phyloP scores from a whole-genome alignment of 2,797 vertebrate genomes.

The Channallabes apus region DNA sequence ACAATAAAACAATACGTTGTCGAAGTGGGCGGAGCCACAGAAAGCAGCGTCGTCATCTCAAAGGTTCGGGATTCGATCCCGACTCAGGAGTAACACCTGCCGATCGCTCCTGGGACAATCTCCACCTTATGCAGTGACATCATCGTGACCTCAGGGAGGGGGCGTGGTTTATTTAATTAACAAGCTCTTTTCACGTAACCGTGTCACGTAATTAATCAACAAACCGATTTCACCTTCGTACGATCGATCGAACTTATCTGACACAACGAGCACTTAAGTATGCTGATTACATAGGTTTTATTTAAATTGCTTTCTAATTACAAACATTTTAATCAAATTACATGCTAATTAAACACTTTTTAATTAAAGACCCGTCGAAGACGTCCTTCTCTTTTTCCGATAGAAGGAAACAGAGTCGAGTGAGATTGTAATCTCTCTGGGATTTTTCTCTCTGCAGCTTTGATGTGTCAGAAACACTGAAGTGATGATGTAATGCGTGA shows the following conservation, averaged over 20 bases:
- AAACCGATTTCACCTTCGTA: background rate
- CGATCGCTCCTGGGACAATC: background rate
- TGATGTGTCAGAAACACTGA: background rate
- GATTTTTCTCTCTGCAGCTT: background rate
- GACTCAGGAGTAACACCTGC: background rate
- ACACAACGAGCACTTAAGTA: background rate
- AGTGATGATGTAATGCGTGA: slow-evolving; percentile 17
- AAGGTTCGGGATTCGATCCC: background rate
- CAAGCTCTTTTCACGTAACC: background rate
- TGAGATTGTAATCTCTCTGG: slow-evolving; percentile 1
- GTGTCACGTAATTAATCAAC: background rate
- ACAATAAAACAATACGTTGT: background rate
- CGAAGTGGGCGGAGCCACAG: background rate
- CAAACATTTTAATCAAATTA: background rate
- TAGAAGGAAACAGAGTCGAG: background rate
- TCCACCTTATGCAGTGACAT: background rate
- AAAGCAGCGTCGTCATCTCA: background rate
- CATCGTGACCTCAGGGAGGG: background rate
- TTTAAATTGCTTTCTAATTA: slow-evolving; percentile 9
- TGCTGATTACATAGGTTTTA: background rate
- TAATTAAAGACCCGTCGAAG: slow-evolving; percentile 15
- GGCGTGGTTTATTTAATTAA: background rate
- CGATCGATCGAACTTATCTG: background rate
- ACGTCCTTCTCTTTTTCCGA: background rate
- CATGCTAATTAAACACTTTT: slow-evolving; percentile 5